Percentiles rank a stretch among this genome's conserved stretches.
Evolutionary conservation across 2,888 invertebrate genomes (phyloP).

Genomic region (Platynereis dumerilii): DNA sequence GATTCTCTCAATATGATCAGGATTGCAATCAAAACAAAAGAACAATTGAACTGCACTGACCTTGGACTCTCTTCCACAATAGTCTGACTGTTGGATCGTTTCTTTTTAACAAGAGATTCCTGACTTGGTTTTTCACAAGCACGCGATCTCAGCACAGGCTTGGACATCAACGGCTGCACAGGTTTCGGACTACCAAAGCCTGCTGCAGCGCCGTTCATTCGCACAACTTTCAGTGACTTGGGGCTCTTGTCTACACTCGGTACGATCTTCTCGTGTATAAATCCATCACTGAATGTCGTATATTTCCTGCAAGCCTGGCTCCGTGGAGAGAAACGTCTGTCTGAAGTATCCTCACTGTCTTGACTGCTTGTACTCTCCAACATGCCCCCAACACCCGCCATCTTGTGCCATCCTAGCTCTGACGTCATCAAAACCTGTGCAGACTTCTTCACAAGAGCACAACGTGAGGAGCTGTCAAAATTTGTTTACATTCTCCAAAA

Average conservation of each 20-base stretch:
- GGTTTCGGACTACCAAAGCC: slow-evolving; percentile 38
- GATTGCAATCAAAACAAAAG: not conserved
- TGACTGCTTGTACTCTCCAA: slow-evolving; percentile 45
- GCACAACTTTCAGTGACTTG: slow-evolving; percentile 40
- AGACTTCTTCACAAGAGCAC: not conserved
- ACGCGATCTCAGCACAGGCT: slow-evolving; percentile 52
- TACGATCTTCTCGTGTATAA: slow-evolving; percentile 44
- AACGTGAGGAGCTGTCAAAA: no score
- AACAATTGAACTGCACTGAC: slow-evolving; percentile 7
- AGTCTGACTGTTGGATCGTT: slow-evolving; percentile 6
- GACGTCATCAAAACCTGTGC: slow-evolving; percentile 43
- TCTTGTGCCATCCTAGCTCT: slow-evolving; percentile 50
- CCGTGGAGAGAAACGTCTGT: slow-evolving; percentile 43
- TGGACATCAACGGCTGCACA: slow-evolving; percentile 42
- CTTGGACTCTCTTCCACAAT: slow-evolving; percentile 5
- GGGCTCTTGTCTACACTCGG: slow-evolving; percentile 41
- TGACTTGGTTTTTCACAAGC: slow-evolving; percentile 4
- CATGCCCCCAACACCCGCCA: slow-evolving; percentile 59
- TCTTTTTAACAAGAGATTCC: slow-evolving; percentile 17
- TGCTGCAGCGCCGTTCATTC: slow-evolving; percentile 41
- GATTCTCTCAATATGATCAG: not conserved
- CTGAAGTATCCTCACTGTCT: slow-evolving; percentile 46
- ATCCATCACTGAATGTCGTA: slow-evolving; percentile 47
- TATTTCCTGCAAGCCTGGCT: slow-evolving; percentile 51
- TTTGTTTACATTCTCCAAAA: no score